Base-by-base conservation (phyloP, 2,113 vertebrate species). In the Limanda limanda region DNA sequence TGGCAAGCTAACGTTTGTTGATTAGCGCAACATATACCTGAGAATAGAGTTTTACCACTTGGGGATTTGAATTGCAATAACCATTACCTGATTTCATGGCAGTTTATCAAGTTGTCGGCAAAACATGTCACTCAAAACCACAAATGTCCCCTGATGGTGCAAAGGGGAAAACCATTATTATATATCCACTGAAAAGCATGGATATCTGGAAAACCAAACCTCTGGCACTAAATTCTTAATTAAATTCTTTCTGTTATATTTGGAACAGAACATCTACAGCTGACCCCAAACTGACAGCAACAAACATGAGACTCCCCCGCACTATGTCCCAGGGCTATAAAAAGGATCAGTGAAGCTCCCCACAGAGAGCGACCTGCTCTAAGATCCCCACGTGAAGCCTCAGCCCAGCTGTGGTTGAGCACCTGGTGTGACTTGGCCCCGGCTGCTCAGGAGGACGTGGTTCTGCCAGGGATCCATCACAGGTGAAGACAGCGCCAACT, bases 381-480 rank as follows among this genome's bases (percentile, higher is more conserved):
- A 14, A 25, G 45, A 27, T 58, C 55, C 17, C 2, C 56, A 15
- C 68, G 60, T 13, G 5, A 72, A 25, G 31, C 63, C 21, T 48
- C 27, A 24, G 42, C 27, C 37, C 76, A 63, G 67, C 58, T 71
- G 73, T 27, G 60, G 31, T 27, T 5, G 9, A 27, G 11, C 17
- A 13, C 23, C 60, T 77, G 73, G 66, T 60, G 59, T 69, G 65
- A 74, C 59, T 72, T 64, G 73, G 62, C 62, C 48, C 5, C 83
- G 58, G 63, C 60, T 68, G 47, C 69, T 81, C 68, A 71, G 48
- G 67, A 68, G 69, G 72, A 76, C 24, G 4, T 5, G 18, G 70
- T 69, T 79, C 67, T 84, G 74, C 81, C 67, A 57, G 42, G 73
- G 63, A 79, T 60, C 74, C 71, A 65, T 89, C 72, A 68, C 60